Conservation (phyloP, 2,113 vertebrate species). For the Perca flavescens region DNA sequence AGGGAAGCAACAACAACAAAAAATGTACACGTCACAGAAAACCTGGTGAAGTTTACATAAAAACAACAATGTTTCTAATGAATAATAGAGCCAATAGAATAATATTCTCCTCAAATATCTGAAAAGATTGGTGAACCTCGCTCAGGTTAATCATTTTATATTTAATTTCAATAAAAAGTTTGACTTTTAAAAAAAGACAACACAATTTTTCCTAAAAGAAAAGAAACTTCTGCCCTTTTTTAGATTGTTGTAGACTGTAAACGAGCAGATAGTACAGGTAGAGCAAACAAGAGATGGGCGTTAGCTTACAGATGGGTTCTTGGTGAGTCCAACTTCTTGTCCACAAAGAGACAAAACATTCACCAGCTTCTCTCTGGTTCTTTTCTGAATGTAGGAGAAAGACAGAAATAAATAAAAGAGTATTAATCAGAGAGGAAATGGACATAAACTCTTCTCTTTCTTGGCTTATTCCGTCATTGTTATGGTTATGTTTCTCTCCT, state of each 20-base stretch:
- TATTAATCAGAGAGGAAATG: neutral
- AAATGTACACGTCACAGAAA: neutral
- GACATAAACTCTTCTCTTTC: neutral
- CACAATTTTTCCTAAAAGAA: neutral
- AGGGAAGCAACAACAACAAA: neutral
- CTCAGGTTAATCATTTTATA: neutral
- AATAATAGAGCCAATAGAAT: neutral
- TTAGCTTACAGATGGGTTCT: conserved; percentile 96
- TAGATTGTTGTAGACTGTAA: neutral
- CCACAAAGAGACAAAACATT: conserved; percentile 97
- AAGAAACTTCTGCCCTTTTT: neutral
- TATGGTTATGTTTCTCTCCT: too few species aligned
- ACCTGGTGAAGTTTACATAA: neutral
- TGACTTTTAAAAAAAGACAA: neutral
- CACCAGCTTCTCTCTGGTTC: conserved; percentile 97
- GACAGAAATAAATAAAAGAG: neutral
- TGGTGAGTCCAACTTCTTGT: conserved; percentile 97
- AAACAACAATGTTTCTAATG: neutral
- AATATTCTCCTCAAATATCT: neutral
- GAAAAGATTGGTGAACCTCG: neutral
- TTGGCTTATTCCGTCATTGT: neutral
- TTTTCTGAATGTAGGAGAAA: conserved; percentile 88
- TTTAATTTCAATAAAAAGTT: too few species aligned
- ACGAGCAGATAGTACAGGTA: neutral
- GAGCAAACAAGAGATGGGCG: neutral